Base-by-base conservation (phyloP, 2,888 invertebrate genomes). In the Protodeltote pygarga region DNA sequence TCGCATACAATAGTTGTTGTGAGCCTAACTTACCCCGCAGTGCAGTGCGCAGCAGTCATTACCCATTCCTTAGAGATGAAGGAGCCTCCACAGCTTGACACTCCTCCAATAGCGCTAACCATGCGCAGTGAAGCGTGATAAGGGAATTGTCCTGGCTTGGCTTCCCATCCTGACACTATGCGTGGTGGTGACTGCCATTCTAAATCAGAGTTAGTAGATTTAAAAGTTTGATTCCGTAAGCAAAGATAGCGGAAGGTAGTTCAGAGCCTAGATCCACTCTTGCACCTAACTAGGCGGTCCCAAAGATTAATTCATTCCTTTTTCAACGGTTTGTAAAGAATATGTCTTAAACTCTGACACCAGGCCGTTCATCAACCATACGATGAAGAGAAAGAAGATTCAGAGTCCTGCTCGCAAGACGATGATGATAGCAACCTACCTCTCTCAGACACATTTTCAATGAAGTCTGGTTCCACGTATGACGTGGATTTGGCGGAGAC, bases 141-240 rank as follows among this genome's bases (percentile, higher is more conserved):
- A 2, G 90, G 89, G 45, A 77, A 79, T 75, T 87, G 82, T 0
- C 89, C 89, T 0, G 80, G 83, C 13, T 35, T 11, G 5, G 89
- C 89, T 37, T 76, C 75, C 89, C 89, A 89, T 0, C 89, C 89
- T 0, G 88, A 88, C 23, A 89, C 77, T 33, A 89, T 89, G 21
- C 89, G 86, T 10, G 9, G 1, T 21, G 6, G 2, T 25, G 38
- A 6, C 34, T 33, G 32, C n/a, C 32, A 37, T 17, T 46, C 55
- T 55, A 16, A 1, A 9, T n/a, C 2, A 29, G 1, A 10, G 9
- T 5, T 2, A 3, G 11, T 3, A 11, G 11, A 4, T 2, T n/a
- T n/a, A n/a, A n/a, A n/a, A n/a, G n/a, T n/a, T n/a, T n/a, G n/a
- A n/a, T n/a, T n/a, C n/a, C n/a, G n/a, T n/a, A n/a, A n/a, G n/a